Percentiles rank a stretch among this genome's conserved stretches.
Conservation (phyloP, 2,888 invertebrate species). For the Aporophyla lueneburgensis region DNA sequence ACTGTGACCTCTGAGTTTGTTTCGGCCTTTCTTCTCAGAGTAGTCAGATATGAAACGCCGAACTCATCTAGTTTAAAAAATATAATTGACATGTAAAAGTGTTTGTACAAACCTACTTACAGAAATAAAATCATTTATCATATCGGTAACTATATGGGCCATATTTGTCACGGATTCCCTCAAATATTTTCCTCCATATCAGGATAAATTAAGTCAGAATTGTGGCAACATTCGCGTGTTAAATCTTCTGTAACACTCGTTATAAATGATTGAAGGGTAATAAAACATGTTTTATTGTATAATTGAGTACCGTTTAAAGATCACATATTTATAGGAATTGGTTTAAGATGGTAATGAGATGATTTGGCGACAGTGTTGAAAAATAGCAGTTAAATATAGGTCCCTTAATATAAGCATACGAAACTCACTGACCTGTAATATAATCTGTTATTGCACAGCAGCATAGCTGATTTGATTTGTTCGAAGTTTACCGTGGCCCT, state of each 20-base stretch:
- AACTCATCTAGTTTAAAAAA: no score
- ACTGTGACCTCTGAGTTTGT: no score
- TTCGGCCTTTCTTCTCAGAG: no score
- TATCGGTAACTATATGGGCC: constrained; percentile 38
- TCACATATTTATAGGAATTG: constrained; percentile 47
- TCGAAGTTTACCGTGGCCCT: no score
- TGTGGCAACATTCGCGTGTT: constrained; percentile 50
- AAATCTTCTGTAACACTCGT: constrained; percentile 57
- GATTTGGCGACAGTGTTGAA: background rate
- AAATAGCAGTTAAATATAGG: background rate
- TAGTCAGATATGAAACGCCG: no score
- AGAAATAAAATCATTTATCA: no score
- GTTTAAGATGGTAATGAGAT: constrained; percentile 32
- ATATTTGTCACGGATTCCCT: constrained; percentile 27
- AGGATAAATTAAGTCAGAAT: constrained; percentile 52
- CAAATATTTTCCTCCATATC: constrained; percentile 37
- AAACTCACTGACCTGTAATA: background rate
- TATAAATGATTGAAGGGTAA: constrained; percentile 59
- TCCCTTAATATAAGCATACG: no score
- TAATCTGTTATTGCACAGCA: background rate
- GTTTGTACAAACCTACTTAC: no score
- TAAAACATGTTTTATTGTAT: constrained; percentile 64
- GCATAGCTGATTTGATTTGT: no score
- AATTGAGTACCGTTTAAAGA: constrained; percentile 44
- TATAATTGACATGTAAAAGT: no score